These are phyloP conservation scores for Pelagia noctiluca DNA, from an alignment of 30 jellyfish, hydroid and myxozoan species.

Conservation along the genomic window DNA sequence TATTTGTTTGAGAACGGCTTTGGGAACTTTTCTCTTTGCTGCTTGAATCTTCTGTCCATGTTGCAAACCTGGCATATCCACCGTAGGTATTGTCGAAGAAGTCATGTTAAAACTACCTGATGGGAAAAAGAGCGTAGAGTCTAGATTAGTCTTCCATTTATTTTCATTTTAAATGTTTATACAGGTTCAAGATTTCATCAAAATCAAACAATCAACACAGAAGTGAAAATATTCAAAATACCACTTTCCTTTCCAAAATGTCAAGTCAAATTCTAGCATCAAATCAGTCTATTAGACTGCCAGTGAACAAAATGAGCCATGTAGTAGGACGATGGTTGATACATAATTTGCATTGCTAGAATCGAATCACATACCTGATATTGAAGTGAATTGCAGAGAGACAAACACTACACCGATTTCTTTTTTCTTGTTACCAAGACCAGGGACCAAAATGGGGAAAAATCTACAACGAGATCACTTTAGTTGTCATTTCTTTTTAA, in stretches of 20 bases:
- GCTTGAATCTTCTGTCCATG: not conserved
- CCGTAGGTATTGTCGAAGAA: slow-evolving; percentile 80
- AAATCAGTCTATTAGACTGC: too few relatives aligned
- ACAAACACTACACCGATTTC: slow-evolving; percentile 71
- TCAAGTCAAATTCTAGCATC: too few relatives aligned
- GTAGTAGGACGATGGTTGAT: too few relatives aligned
- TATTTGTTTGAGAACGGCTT: not conserved
- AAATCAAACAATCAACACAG: too few relatives aligned
- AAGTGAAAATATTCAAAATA: too few relatives aligned
- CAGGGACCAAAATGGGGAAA: slow-evolving; percentile 61
- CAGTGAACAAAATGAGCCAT: too few relatives aligned
- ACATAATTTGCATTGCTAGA: too few relatives aligned
- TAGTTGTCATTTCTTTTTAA: too few relatives aligned
- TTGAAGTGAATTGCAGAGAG: slow-evolving; percentile 63
- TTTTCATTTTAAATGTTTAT: too few relatives aligned
- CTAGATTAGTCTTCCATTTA: too few relatives aligned
- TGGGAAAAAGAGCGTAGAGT: not conserved
- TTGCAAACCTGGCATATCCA: slow-evolving; percentile 46
- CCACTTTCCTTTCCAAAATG: too few relatives aligned
- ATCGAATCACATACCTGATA: slow-evolving; percentile 78
- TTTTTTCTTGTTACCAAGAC: slow-evolving; percentile 12
- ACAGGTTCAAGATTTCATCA: too few relatives aligned
- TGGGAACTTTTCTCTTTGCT: not conserved
- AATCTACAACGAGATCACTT: slow-evolving; percentile 32
- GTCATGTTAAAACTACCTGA: slow-evolving; percentile 73